Base-by-base conservation (phyloP, 2,888 invertebrate species). In the Andrena flavipes region DNA sequence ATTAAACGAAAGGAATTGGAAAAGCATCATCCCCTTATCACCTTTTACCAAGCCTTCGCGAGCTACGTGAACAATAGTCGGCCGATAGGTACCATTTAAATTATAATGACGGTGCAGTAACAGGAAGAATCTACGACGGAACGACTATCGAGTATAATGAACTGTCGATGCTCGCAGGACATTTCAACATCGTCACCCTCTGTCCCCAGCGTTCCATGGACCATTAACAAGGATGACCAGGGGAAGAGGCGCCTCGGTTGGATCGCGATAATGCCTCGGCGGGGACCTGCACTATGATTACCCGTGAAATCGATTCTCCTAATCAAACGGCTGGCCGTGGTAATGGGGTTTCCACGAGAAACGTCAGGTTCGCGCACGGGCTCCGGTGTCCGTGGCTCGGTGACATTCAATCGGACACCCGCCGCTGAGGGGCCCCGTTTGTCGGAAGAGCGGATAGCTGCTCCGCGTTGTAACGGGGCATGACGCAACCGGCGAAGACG, bases 401-500 rank as follows among this genome's bases (percentile, higher is more conserved):
- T 80, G 80, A 80, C 72, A 80, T 80, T 80, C 80, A 73, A 80
- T 80, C 68, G 73, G 72, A 72, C 80, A 59, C 49, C 65, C 42
- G 10, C 23, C 56, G 64, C 30, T 26, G 49, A 51, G 10, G 51
- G 23, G 23, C 23, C 64, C 73, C 73, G 68, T 80, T 42, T 80
- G 73, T 79, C 79, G 80, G 81, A 81, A 81, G 81, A 81, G 69
- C 69, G 74, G 62, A 80, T 72, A 42, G 69, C 59, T 26, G 42
- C 69, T 56, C 23, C 35, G 26, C 54, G 54, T 56, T 48, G 74
- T 48, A 68, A 54, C 29, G 29, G 29, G 7, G n/a, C 0, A 74
- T 82, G 82, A 82, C 56, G 82, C 80, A 82, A 82, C 63, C 49
- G 35, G 16, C 26, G 75, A 65, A 80, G 71, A 80, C 82, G 82